Percentiles rank a stretch among this genome's conserved stretches.
Conservation (phyloP, 2,888 invertebrate genomes). For the Ditula angustiorana region DNA sequence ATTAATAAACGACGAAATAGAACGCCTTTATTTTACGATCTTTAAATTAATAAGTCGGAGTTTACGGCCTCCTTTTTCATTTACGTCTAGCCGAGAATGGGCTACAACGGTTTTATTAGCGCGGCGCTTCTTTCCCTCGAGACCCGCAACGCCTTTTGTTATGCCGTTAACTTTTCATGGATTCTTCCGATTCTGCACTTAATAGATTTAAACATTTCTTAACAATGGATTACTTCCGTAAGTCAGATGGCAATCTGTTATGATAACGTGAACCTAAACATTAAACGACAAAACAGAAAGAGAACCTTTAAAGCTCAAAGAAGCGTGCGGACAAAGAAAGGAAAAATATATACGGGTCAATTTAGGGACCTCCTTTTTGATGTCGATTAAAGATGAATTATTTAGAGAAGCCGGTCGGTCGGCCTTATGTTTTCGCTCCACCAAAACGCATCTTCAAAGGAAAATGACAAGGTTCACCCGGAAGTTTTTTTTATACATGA, state of each 20-base stretch:
- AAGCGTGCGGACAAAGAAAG: background rate
- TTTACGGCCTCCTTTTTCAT: conserved; percentile 42
- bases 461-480: conserved; percentile 10
- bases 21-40: conserved; percentile 47
- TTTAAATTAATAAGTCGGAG: conserved; percentile 51
- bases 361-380: background rate
- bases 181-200: background rate
- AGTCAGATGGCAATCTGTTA: background rate
- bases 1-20: conserved; percentile 47
- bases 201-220: conserved; percentile 8
- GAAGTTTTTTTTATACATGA: conserved; percentile 15
- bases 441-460: conserved; percentile 22
- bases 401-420: background rate
- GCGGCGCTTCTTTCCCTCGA: background rate
- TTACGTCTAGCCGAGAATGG: conserved; percentile 29
- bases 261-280: background rate
- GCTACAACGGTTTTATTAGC: conserved; percentile 27
- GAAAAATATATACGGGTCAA: conserved; percentile 4
- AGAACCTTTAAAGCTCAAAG: background rate
- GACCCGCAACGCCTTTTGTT: conserved; percentile 9
- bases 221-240: background rate
- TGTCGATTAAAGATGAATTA: conserved; percentile 10
- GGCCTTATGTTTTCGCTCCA: background rate
- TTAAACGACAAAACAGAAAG: background rate
- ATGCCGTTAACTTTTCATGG: conserved; percentile 16